Base-by-base conservation (phyloP, 2,888 invertebrate species). In the Drosophila cognata region DNA sequence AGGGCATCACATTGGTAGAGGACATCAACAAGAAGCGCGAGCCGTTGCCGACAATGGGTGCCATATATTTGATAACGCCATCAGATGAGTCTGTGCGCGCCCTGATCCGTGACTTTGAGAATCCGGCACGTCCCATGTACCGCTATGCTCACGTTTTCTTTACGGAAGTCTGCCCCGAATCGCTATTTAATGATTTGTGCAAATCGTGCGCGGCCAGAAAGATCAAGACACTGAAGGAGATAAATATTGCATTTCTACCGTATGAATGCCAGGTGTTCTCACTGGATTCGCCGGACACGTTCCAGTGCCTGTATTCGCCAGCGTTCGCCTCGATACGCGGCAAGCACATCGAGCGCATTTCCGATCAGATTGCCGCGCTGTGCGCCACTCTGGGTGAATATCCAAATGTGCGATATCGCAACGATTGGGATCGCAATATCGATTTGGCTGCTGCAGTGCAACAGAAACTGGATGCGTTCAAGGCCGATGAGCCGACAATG, bases 401-500 rank as follows among this genome's bases (percentile, higher is more conserved):
- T 94, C 99, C 99, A 2, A 90, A 97, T 62, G 97, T 99, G 76
- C 95, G 99, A 93, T 99, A 98, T 94, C 95, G 98, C 94, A 95
- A 98, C 92, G 99, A 99, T 93, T 99, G 98, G 95, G 99, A 99
- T 91, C 96, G 97, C 85, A 99, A 99, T 93, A 97, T 98, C 18
- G 99, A 99, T 92, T 94, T 99, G 82, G 99, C 99, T 4, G 99
- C 99, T 92, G 95, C 99, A 86, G 98, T 99, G 77, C 99, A 99
- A 93, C 99, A 99, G 93, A 99, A 99, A 93, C 94, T 99, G 91
- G 99, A 99, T 93, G 99, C 99, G n/a, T 99, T 99, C 94, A 99
- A 99, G 95, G 99, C 99, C 18, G 99, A 99, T 93, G 99, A 99
- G 93, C 99, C 99, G 36, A 99, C 99, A 16, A 99, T 99, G 99